phyloP scores from a whole-genome alignment of 2,113 vertebrate genomes.

The Hyperopisus bebe region DNA sequence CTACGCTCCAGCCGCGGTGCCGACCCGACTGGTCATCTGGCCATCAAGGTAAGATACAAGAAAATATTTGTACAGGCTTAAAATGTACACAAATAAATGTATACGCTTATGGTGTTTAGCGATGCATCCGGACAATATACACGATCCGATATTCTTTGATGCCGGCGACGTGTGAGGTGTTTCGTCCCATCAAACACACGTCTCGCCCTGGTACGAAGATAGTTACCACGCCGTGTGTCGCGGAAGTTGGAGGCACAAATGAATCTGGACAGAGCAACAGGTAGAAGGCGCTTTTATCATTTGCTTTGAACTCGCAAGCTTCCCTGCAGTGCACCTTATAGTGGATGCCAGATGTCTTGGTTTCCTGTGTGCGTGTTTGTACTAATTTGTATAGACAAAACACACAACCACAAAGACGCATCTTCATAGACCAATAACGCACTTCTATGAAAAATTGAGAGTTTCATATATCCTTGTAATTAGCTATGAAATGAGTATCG shows the following conservation, averaged over 20 bases:
- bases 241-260: constrained; percentile 1
- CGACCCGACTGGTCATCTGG: background rate
- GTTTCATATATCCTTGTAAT: background rate
- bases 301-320: background rate
- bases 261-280: constrained; percentile 24
- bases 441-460: background rate
- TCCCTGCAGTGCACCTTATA: background rate
- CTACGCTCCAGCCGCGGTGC: background rate
- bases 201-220: background rate
- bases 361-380: background rate
- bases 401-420: background rate
- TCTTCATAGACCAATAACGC: background rate
- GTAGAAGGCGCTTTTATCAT: constrained; percentile 10
- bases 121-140: background rate
- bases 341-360: background rate
- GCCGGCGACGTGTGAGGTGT: background rate
- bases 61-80: background rate
- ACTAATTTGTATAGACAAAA: background rate
- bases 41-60: background rate
- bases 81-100: background rate
- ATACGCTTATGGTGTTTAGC: background rate
- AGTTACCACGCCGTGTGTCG: background rate
- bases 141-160: background rate
- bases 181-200: background rate
- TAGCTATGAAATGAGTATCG: background rate